Base-by-base conservation (phyloP, 1,140 invertebrate genomes). In the Neotoxoptera formosana region DNA sequence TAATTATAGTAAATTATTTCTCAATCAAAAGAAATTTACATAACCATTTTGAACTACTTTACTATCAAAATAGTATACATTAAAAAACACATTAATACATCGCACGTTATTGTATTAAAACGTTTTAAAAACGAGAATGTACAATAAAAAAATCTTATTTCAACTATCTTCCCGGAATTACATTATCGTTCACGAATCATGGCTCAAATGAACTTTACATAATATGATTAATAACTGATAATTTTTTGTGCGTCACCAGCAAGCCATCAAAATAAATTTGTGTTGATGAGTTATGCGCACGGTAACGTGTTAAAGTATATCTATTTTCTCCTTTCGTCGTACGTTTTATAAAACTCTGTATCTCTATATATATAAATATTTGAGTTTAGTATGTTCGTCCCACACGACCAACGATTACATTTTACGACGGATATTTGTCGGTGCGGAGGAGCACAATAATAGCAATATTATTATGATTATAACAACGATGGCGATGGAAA, bases 381-480 rank as follows among this genome's bases (percentile, higher is more conserved):
- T 84, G 21, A 2, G 36, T 83, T 83, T 83, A 21, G 34, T 83
- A 36, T 83, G 8, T 36, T 83, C 20, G 23, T 83, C 20, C n/a
- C 34, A 83, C n/a, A 83, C 21, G 21, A 36, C n/a, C 36, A 83
- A 34, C 20, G 81, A 83, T 83, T 36, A 83, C 7, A 83, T 84
- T 84, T 84, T 84, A 84, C 9, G 34, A 41, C 11, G 6, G 21
- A 84, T 84, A 84, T 41, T 84, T 41, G 25, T 84, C 41, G 81
- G 81, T 83, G 21, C 21, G 1, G 83, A 84, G 23, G 23, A 41
- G 21, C 23, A 84, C 36, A 84, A 84, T 84, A 84, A 84, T 25
- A 45, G 60, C 36, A 45, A 84, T 84, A 84, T 84, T 84, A 84
- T 84, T 84, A 41, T 84, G n/a, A 83, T 83, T 83, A 83, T 41